Evolutionary conservation across 2,888 invertebrate species (phyloP).

Genomic region (Taphrorychus bicolor): DNA sequence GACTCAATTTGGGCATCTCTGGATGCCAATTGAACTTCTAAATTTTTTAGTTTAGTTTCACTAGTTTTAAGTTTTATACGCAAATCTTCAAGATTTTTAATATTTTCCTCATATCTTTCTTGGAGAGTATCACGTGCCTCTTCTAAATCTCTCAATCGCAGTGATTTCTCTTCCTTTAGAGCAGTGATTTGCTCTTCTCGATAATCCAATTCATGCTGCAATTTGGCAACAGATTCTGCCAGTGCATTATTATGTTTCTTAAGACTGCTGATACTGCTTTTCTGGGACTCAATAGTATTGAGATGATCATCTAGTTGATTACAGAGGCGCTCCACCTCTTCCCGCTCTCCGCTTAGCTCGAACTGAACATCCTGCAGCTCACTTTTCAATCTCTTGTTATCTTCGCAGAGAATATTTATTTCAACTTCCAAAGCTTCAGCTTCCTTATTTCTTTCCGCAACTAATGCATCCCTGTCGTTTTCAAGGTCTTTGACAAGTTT

Average conservation of each 20-base stretch:
- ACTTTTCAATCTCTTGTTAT: constrained; percentile 9
- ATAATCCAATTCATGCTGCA: too few species aligned
- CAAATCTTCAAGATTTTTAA: background rate
- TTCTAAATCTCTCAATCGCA: background rate
- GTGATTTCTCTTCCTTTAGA: background rate
- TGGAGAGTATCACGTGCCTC: background rate
- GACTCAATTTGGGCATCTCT: background rate
- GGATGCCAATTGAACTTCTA: background rate
- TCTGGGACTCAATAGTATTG: too few species aligned
- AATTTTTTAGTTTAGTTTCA: background rate
- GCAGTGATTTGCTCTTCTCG: background rate
- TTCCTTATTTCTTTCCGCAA: background rate
- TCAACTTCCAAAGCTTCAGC: background rate
- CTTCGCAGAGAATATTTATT: background rate
- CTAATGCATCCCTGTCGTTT: constrained; percentile 5
- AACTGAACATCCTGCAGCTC: constrained; percentile 15
- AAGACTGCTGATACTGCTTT: background rate
- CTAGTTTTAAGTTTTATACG: background rate
- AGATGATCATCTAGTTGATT: constrained; percentile 8
- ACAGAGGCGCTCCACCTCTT: constrained; percentile 4
- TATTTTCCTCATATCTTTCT: background rate
- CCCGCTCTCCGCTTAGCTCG: constrained; percentile 10
- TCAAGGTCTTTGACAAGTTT: background rate
- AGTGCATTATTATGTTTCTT: background rate
- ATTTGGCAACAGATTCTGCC: too few species aligned